These are phyloP conservation scores for Delia radicum DNA, from an alignment of 1,140 invertebrate species.

Conservation along the genomic window DNA sequence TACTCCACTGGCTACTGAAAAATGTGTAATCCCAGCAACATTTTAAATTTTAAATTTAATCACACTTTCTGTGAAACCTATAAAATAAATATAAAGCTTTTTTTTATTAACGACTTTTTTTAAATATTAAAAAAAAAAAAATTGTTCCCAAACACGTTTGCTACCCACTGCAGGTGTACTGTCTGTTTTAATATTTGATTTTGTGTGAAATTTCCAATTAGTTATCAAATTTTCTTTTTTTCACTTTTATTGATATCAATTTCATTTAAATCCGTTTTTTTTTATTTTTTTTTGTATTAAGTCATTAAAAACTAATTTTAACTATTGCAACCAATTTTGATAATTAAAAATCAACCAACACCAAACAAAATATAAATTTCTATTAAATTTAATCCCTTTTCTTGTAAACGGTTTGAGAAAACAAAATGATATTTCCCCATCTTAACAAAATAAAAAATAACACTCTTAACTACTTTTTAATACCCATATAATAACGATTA, in stretches of 20 bases:
- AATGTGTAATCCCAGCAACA: too few relatives aligned
- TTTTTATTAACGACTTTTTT: too few relatives aligned
- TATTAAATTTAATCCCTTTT: background rate
- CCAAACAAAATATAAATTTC: too few relatives aligned
- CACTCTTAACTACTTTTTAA: background rate
- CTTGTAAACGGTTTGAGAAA: background rate
- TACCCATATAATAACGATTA: background rate
- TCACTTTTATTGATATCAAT: background rate
- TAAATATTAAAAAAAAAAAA: too few relatives aligned
- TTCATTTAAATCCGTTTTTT: background rate
- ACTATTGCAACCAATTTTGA: background rate
- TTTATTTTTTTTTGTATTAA: background rate
- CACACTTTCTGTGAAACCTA: too few relatives aligned
- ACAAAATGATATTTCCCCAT: background rate
- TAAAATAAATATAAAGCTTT: too few relatives aligned
- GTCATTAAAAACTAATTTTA: background rate
- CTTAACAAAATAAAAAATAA: background rate
- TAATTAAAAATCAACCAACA: background rate
- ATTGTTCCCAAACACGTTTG: too few relatives aligned
- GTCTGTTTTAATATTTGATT: background rate
- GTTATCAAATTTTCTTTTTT: background rate
- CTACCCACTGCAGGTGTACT: too few relatives aligned
- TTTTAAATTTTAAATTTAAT: too few relatives aligned
- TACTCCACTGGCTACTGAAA: too few relatives aligned
- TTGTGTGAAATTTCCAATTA: background rate